A percentile compares a stretch with the other conserved stretches of the same genome.
phyloP scores from a whole-genome alignment of 2,797 vertebrate species.

The Anguilla pacifica region DNA sequence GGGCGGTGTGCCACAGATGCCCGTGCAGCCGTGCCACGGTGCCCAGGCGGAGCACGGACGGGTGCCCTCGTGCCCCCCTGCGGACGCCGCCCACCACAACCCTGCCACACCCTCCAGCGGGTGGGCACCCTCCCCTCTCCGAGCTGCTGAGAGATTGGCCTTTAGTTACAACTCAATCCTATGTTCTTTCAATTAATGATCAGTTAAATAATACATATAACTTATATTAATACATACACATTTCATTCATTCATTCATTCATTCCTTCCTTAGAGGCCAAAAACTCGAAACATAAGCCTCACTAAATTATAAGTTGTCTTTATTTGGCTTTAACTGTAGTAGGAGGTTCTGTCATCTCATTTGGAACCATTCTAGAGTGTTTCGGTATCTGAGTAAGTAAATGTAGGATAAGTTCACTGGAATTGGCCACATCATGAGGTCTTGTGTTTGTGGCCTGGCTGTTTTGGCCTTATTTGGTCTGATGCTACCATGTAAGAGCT shows the following conservation, averaged over 20 bases:
- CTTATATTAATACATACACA: too few relatives aligned
- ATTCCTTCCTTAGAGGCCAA: background rate
- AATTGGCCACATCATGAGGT: background rate
- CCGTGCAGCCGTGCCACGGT: slow-evolving; percentile 81
- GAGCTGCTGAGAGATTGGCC: background rate
- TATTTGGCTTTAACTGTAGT: background rate
- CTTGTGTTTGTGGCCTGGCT: background rate
- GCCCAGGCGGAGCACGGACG: slow-evolving; percentile 80
- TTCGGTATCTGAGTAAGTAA: background rate
- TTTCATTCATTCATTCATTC: too few relatives aligned
- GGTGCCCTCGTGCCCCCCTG: slow-evolving; percentile 65
- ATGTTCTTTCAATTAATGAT: background rate
- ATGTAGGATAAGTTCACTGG: background rate
- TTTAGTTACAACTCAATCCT: background rate
- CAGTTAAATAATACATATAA: too few relatives aligned
- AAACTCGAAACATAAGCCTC: background rate
- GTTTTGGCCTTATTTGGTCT: background rate
- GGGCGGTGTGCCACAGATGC: slow-evolving; percentile 78
- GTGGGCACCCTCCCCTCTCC: slow-evolving; percentile 58
- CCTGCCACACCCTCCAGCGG: slow-evolving; percentile 85
- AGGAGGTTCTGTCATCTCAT: background rate
- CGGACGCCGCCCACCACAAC: slow-evolving; percentile 71
- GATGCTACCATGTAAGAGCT: background rate
- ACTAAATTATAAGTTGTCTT: background rate
- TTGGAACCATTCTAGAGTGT: background rate